Conservation (phyloP, 2,888 invertebrate genomes). For the Eupithecia abbreviata region DNA sequence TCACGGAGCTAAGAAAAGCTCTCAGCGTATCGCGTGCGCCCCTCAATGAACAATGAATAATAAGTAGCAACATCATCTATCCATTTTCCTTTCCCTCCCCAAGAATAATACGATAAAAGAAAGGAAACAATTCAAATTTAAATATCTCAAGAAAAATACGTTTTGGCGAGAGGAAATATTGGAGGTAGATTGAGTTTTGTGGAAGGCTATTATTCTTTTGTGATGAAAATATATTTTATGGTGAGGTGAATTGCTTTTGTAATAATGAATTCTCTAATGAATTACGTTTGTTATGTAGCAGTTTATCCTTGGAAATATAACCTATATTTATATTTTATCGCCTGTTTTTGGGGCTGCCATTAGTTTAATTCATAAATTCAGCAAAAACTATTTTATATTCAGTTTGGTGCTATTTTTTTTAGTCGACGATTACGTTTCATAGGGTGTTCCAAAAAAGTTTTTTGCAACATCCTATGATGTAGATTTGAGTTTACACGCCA, state of each 20-base stretch:
- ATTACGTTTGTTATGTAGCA: not conserved
- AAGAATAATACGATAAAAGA: conserved; percentile 71
- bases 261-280: not conserved
- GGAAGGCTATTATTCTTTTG: conserved; percentile 34
- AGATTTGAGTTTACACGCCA: not conserved
- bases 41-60: conserved; percentile 76
- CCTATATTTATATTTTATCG: not conserved
- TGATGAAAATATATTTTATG: conserved; percentile 14
- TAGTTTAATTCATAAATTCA: not conserved
- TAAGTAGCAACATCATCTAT: conserved; percentile 77
- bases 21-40: conserved; percentile 52
- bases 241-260: conserved; percentile 16
- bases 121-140: conserved; percentile 79
- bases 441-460: not conserved
- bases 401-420: not conserved
- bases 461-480: not conserved
- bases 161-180: conserved; percentile 58
- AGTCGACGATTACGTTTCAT: not conserved
- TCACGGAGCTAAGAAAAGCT: conserved; percentile 72
- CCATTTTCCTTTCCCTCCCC: conserved; percentile 76
- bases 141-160: conserved; percentile 72
- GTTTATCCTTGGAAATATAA: not conserved
- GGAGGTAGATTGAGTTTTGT: conserved; percentile 50
- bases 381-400: not conserved
- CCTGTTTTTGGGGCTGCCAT: not conserved